Evolutionary conservation across 2,113 vertebrate genomes (phyloP).

Genomic region (Falcunculus frontatus): DNA sequence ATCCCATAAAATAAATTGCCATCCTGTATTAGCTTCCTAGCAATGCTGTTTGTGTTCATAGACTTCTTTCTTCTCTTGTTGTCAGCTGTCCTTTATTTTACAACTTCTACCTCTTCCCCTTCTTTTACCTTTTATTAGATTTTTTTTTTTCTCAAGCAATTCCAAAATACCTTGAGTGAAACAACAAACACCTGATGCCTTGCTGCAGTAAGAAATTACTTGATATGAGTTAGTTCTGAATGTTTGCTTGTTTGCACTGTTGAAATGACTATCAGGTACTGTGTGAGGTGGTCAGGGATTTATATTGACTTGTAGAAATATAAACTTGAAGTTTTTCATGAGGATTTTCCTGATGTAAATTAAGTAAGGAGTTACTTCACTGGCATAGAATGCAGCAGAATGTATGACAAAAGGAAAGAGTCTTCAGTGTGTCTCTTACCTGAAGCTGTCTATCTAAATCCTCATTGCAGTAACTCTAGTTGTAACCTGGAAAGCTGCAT

Average conservation of each 20-base stretch:
- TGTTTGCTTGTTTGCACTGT: not conserved
- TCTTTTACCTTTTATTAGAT: not conserved
- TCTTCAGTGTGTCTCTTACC: not conserved
- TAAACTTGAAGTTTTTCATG: not conserved
- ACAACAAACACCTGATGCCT: not conserved
- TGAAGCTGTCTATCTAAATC: not conserved
- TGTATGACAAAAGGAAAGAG: not conserved
- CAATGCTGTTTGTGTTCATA: not conserved
- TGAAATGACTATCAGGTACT: not conserved
- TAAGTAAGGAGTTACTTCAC: not conserved
- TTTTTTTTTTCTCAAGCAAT: not conserved
- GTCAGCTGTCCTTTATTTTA: not conserved
- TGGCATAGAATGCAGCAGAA: not conserved
- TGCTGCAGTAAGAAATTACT: not conserved
- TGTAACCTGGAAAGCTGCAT: not conserved
- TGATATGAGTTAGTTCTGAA: not conserved
- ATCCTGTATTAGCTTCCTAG: not conserved
- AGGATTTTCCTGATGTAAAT: not conserved
- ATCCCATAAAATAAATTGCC: not conserved
- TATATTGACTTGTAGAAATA: not conserved
- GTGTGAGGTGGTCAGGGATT: not conserved
- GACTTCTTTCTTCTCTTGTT: not conserved
- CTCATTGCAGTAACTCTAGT: not conserved
- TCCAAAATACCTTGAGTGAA: not conserved
- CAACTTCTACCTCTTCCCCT: not conserved